Base-by-base conservation (phyloP, 2,888 invertebrate genomes). In the Gymnoscelis rufifasciata region DNA sequence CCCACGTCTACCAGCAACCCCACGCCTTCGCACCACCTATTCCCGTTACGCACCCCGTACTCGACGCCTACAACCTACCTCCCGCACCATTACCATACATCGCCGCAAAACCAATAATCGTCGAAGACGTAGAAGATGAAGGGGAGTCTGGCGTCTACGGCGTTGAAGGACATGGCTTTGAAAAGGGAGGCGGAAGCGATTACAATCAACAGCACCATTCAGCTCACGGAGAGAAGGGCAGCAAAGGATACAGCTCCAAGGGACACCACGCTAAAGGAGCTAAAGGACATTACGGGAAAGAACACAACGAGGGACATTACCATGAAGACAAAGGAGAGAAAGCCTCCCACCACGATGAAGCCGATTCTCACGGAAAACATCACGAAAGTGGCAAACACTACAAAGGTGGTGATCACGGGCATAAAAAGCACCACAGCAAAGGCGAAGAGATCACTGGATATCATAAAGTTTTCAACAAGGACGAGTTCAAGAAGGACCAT, bases 401-500 rank as follows among this genome's bases (percentile, higher is more conserved):
- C 57, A 84, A 90, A 53, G 92, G 91, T 3, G 90, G 83, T 0
- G 89, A 90, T 50, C 90, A 90, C 59, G 90, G 90, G 6, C 87
- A 91, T 58, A 89, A 90, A 54, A 88, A 90, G 42, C 90, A 90
- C 52, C 90, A 89, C 74, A 92, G 92, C 73, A 93, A 93, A 67
- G 93, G 93, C 0, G 91, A 92, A 51, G 92, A 92, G 40, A 89
- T 92, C 13, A 91, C 90, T 5, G 93, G 94, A 11, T 93, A 90
- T 81, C 93, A 93, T 73, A 93, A 92, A 62, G 91, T 93, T 1
- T 93, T 92, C 75, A 90, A 91, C 76, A 94, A 93, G 83, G 92
- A 94, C 66, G 94, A 94, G 72, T 94, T 90, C 86, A 93, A 93
- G 73, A 93, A 93, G 66, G 92, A 93, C 64, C 93, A 93, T 58